Percentiles rank a stretch among this genome's conserved stretches.
phyloP scores from a whole-genome alignment of 1,140 invertebrate species.

The Bombus waltoni region DNA sequence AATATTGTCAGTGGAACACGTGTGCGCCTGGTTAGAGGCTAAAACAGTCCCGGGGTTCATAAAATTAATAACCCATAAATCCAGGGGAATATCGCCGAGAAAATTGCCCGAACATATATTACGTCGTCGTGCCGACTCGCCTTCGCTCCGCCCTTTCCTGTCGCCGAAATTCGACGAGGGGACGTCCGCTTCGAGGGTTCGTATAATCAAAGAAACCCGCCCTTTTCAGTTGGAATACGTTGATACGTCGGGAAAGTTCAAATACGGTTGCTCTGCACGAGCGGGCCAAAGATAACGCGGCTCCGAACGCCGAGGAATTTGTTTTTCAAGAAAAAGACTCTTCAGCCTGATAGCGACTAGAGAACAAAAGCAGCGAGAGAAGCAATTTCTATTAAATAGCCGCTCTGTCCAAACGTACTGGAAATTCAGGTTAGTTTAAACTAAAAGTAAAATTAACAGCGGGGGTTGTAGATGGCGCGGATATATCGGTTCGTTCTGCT shows the following conservation, averaged over 20 bases:
- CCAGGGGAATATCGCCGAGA: slow-evolving; percentile 56
- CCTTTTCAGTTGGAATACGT: neutral
- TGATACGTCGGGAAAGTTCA: neutral
- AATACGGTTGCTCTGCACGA: neutral
- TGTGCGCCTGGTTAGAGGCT: slow-evolving; percentile 25
- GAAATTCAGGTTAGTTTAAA: neutral
- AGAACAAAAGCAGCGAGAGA: neutral
- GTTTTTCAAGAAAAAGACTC: too few relatives aligned
- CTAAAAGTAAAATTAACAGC: neutral
- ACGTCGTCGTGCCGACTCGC: slow-evolving; percentile 8
- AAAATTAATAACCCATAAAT: slow-evolving; percentile 75
- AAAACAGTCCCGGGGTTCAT: slow-evolving; percentile 55
- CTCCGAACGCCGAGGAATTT: too few relatives aligned
- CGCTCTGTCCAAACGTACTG: neutral
- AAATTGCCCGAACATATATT: slow-evolving; percentile 65
- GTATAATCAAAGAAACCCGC: neutral
- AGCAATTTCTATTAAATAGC: neutral
- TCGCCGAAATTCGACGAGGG: neutral
- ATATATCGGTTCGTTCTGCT: slow-evolving; percentile 27
- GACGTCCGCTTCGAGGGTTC: neutral
- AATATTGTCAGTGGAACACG: slow-evolving; percentile 61
- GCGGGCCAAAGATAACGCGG: too few relatives aligned
- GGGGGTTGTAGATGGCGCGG: neutral
- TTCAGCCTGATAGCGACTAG: too few relatives aligned
- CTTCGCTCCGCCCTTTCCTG: neutral